These are phyloP conservation scores for Synergus itoensis DNA, from an alignment of 2,888 invertebrate species.

Conservation along the genomic window DNA sequence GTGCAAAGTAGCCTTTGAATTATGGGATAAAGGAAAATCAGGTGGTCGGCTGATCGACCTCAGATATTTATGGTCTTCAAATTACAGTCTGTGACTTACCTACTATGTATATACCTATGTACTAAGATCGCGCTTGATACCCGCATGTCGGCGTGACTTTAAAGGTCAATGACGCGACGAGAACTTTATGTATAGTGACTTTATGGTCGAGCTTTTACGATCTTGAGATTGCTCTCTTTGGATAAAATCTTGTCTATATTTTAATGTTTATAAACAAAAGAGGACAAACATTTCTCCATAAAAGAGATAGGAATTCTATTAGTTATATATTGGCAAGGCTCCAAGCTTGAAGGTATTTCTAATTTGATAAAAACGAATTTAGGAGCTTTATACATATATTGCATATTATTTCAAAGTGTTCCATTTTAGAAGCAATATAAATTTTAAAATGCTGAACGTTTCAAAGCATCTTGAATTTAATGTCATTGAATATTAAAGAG, in stretches of 20 bases:
- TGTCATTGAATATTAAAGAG: too few species aligned
- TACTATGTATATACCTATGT: neutral
- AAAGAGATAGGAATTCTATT: too few species aligned
- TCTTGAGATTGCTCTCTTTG: neutral
- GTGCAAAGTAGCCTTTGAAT: slow-evolving; percentile 50
- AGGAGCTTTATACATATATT: too few species aligned
- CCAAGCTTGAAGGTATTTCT: too few species aligned
- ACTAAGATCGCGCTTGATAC: neutral
- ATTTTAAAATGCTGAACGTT: too few species aligned
- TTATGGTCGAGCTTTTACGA: slow-evolving; percentile 26
- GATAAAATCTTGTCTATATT: neutral
- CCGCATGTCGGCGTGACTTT: slow-evolving; percentile 6
- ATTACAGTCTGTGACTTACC: slow-evolving; percentile 2
- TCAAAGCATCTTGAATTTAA: too few species aligned
- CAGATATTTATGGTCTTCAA: slow-evolving; percentile 46
- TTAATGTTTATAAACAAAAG: neutral
- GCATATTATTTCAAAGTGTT: too few species aligned
- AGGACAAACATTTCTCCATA: too few species aligned
- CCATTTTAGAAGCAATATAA: too few species aligned
- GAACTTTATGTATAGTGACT: slow-evolving; percentile 22
- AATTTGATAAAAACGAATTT: too few species aligned
- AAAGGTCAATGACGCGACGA: slow-evolving; percentile 45
- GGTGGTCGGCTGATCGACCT: slow-evolving; percentile 4
- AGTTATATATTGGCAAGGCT: too few species aligned
- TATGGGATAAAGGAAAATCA: slow-evolving; percentile 43